phyloP scores from a whole-genome alignment of 1,140 invertebrate genomes.

The Drosophila persimilis region DNA sequence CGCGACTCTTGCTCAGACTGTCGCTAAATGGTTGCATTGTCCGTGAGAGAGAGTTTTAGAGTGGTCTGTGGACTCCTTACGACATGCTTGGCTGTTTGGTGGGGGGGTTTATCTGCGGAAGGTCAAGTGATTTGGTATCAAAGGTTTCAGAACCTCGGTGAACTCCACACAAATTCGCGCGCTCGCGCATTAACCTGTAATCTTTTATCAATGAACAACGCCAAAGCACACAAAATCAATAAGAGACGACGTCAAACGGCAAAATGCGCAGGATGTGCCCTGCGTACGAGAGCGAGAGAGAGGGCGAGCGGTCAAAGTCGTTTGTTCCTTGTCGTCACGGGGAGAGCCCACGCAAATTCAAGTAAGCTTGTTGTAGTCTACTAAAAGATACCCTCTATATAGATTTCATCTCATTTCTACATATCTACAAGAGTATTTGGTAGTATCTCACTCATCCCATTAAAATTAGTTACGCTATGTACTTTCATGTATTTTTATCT shows the following conservation, averaged over 20 bases:
- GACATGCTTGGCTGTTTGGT: constrained; percentile 52
- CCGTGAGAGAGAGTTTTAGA: constrained; percentile 38
- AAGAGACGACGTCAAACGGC: constrained; percentile 52
- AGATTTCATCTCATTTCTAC: too few relatives aligned
- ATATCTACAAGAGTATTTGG: too few relatives aligned
- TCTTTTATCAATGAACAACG: constrained; percentile 75
- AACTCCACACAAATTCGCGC: constrained; percentile 1
- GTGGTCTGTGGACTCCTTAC: constrained; percentile 35
- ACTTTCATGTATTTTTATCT: too few relatives aligned
- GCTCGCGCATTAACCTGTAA: constrained; percentile 17
- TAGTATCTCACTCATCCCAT: too few relatives aligned
- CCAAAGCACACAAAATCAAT: constrained; percentile 51
- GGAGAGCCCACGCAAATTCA: constrained; percentile 29
- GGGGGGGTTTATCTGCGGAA: constrained; percentile 19
- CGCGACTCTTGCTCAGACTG: constrained; percentile 78
- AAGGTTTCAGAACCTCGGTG: background rate
- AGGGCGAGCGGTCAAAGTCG: constrained; percentile 5
- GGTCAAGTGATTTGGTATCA: constrained; percentile 7
- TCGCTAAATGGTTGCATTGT: constrained; percentile 81
- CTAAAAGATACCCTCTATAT: too few relatives aligned
- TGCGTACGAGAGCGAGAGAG: constrained; percentile 5
- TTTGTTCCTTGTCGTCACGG: too few relatives aligned
- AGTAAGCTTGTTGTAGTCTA: too few relatives aligned
- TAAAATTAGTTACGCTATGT: too few relatives aligned
- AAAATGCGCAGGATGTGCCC: constrained; percentile 44